These are phyloP conservation scores for Tretioscincus oriximinensis DNA, from an alignment of 2,113 vertebrate genomes.

Conservation along the genomic window DNA sequence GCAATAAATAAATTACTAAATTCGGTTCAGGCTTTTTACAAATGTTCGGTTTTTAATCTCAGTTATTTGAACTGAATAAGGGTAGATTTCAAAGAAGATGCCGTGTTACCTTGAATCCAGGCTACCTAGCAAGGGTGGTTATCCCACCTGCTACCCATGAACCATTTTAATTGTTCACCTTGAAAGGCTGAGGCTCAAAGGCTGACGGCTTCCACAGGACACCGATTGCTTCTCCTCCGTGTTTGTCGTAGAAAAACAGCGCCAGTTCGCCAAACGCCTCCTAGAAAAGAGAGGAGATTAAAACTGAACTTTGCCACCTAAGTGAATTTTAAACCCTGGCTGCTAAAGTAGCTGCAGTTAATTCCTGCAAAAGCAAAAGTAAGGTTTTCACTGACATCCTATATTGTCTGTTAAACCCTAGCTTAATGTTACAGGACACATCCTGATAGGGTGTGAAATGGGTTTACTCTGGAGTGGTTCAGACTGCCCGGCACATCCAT, in stretches of 20 bases:
- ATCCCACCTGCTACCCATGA: no score
- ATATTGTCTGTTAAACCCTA: no score
- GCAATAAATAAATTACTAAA: no score
- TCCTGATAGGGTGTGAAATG: no score
- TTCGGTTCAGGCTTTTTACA: no score
- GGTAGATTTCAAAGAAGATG: no score
- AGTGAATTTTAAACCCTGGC: no score
- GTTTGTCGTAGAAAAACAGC: conserved; percentile 91
- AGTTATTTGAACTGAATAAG: no score
- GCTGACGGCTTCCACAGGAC: conserved; percentile 93
- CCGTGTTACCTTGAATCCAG: not conserved
- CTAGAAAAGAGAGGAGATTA: conserved; percentile 60
- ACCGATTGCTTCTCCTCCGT: conserved; percentile 88
- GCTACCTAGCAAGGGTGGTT: not conserved
- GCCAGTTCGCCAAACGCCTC: conserved; percentile 86
- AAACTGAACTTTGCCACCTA: not conserved
- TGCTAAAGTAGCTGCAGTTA: not conserved
- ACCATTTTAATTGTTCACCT: conserved; percentile 70
- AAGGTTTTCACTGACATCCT: not conserved
- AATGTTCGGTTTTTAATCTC: no score
- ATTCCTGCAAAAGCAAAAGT: not conserved
- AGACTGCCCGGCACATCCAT: no score
- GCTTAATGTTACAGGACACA: no score
- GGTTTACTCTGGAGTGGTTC: no score
- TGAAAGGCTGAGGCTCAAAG: conserved; percentile 86